Evolutionary conservation across 1,140 invertebrate genomes (phyloP).

Genomic region (Drosophila arawakana): DNA sequence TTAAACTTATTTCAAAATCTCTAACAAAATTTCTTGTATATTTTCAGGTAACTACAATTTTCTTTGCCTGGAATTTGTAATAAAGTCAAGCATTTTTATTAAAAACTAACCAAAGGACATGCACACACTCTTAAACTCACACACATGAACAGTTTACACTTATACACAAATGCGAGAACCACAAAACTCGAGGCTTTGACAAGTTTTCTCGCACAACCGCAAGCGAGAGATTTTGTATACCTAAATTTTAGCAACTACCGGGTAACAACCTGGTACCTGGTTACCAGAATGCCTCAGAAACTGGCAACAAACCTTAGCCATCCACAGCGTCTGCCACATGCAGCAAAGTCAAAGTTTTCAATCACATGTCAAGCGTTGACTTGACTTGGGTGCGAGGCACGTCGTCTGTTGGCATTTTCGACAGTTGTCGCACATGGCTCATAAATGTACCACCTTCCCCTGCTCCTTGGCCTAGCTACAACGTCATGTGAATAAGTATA

Average conservation of each 20-base stretch:
- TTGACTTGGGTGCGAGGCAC: slow-evolving; percentile 67
- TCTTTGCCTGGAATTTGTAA: slow-evolving; percentile 64
- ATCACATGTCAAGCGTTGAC: slow-evolving; percentile 78
- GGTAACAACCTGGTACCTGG: slow-evolving; percentile 15
- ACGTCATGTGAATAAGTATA: neutral
- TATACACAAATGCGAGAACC: slow-evolving; percentile 2
- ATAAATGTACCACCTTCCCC: slow-evolving; percentile 68
- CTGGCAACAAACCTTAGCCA: slow-evolving; percentile 25
- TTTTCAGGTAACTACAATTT: too few species aligned
- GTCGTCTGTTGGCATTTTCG: slow-evolving; percentile 61
- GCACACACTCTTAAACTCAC: slow-evolving; percentile 2
- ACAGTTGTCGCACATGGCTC: slow-evolving; percentile 78
- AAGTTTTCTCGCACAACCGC: slow-evolving; percentile 44
- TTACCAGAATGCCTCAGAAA: neutral
- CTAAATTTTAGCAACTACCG: slow-evolving; percentile 22
- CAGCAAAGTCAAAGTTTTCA: slow-evolving; percentile 82
- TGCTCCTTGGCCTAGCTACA: neutral
- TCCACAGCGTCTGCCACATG: slow-evolving; percentile 61
- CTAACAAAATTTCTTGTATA: too few species aligned
- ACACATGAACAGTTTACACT: neutral
- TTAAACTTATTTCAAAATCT: too few species aligned
- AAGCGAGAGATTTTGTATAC: slow-evolving; percentile 35
- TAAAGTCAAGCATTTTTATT: slow-evolving; percentile 72
- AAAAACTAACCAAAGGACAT: slow-evolving; percentile 59
- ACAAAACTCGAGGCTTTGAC: slow-evolving; percentile 35